Evolutionary conservation across 2,888 invertebrate genomes (phyloP).

Genomic region (Coecobrya sp.): DNA sequence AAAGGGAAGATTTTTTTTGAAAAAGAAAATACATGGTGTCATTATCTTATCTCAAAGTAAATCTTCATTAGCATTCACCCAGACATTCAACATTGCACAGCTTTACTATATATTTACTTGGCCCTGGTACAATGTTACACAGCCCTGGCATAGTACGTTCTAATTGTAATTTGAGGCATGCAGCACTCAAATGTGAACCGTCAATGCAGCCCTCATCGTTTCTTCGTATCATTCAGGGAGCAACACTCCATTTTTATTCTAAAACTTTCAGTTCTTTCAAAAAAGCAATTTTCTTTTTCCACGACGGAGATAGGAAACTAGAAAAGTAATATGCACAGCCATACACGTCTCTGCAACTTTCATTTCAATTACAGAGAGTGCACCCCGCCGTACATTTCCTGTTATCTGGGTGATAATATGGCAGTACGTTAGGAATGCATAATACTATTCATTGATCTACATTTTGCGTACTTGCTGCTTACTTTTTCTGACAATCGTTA

Average conservation of each 20-base stretch:
- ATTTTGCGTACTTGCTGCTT: too few species aligned
- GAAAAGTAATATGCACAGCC: background rate
- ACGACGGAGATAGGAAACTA: background rate
- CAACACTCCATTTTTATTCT: background rate
- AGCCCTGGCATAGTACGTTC: background rate
- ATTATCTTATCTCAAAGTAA: slow-evolving; percentile 50
- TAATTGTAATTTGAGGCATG: slow-evolving; percentile 53
- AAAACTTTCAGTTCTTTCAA: background rate
- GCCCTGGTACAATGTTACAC: background rate
- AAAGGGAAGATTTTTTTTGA: slow-evolving; percentile 27
- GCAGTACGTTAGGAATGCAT: background rate
- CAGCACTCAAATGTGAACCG: slow-evolving; percentile 9
- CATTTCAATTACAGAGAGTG: slow-evolving; percentile 34
- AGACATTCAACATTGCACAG: background rate
- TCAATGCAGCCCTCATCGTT: slow-evolving; percentile 26
- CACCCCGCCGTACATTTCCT: background rate
- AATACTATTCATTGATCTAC: background rate
- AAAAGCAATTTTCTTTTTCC: background rate
- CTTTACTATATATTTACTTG: background rate
- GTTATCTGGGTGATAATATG: background rate
- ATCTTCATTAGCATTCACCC: slow-evolving; percentile 42
- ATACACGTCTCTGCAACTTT: background rate
- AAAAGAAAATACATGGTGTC: background rate
- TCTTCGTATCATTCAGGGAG: background rate
- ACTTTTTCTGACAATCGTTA: too few species aligned